Evolutionary conservation across 1,140 invertebrate species (phyloP), one percentile per base, ranked within the genome.

Genomic region (Drosophila sturtevanti): DNA sequence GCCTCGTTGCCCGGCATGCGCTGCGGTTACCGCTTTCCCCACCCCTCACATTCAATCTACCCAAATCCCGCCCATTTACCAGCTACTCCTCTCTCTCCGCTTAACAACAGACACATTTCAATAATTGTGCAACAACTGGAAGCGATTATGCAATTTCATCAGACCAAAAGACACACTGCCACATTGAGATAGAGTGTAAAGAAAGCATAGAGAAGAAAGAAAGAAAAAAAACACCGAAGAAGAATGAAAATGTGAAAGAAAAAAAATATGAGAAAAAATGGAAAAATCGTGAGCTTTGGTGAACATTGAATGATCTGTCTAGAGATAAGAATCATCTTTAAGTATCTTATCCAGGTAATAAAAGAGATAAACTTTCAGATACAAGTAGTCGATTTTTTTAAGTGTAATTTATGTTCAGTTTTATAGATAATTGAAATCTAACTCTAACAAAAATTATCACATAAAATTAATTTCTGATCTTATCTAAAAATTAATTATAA

Each of bases 61-160:
- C 27, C 27, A 31, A 31, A 6, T 1, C 27, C 27, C 27, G 2
- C 0, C 27, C 27, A 1, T 31, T 31, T 31, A 31, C 27, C 27
- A 31, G 27, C 6, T 31, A 31, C 14, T 12, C 18, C 22, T 37
- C 59, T 44, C 41, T 6, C 41, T 16, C 41, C 41, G 41, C 41
- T 48, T 48, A 48, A 64, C 66, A 75, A 67, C 77, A 72, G 73
- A 73, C 80, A 77, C 79, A 89, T 89, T 89, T 89, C 85, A 89
- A 89, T 89, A 89, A 89, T 89, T 89, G 84, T 89, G 84, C 84
- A 89, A 84, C 84, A 89, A 89, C 84, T 89, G 84, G 84, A 89
- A 89, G 73, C 80, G 85, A 89, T 89, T 89, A 89, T 89, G 85
- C 84, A 89, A 89, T 89, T 89, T 80, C 84, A 89, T 80, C 84